These are phyloP conservation scores for Psephotus haematonotus DNA, from an alignment of 2,113 vertebrate species.

Conservation along the genomic window DNA sequence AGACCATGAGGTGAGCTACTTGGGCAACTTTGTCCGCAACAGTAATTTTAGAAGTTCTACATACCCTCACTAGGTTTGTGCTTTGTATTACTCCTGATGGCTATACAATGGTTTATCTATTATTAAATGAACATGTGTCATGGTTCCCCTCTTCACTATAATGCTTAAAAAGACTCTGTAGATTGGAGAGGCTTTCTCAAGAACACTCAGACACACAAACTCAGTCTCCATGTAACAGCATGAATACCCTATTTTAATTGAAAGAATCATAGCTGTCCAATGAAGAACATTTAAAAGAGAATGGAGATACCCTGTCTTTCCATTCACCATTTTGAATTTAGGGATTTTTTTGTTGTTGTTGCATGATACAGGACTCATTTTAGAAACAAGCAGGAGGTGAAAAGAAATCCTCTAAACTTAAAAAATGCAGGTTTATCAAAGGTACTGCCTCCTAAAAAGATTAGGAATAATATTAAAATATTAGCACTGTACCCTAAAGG, in stretches of 20 bases:
- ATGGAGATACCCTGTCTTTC: background rate
- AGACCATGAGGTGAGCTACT: background rate
- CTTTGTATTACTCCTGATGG: background rate
- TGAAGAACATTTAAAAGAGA: background rate
- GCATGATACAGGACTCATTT: background rate
- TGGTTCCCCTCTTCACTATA: background rate
- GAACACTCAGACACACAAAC: background rate
- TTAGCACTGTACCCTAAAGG: background rate
- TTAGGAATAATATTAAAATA: background rate
- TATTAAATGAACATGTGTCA: background rate
- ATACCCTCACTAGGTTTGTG: background rate
- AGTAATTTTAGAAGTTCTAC: background rate
- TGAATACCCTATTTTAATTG: background rate
- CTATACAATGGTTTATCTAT: background rate
- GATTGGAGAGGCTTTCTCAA: background rate
- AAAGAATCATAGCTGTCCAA: background rate
- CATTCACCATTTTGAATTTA: background rate
- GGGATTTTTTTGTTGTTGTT: background rate
- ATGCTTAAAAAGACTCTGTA: background rate
- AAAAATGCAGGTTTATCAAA: background rate
- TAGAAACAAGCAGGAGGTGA: background rate
- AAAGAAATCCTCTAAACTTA: background rate
- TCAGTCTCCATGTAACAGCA: background rate
- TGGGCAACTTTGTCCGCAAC: background rate
- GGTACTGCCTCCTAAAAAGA: background rate